Base-by-base conservation (phyloP, 1,140 invertebrate genomes). In the Drosophila bifasciata region DNA sequence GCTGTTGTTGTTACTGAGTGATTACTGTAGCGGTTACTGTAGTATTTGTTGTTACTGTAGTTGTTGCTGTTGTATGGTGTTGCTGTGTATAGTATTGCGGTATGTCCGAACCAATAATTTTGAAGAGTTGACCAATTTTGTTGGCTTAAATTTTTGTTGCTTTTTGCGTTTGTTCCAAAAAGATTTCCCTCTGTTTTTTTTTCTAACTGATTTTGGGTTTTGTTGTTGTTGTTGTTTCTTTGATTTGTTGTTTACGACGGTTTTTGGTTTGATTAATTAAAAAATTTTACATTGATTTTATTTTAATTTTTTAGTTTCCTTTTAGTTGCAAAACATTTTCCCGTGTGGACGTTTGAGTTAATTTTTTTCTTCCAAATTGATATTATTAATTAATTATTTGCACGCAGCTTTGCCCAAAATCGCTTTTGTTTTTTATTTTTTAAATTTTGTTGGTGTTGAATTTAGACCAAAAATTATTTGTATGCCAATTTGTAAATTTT, bases 101-200 rank as follows among this genome's bases (percentile, higher is more conserved):
- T 83, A 68, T 85, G 83, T 90, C 89, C 89, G 81, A 90, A 90
- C 89, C 89, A 90, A 90, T 90, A 90, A 90, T 90, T 90, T 90
- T 90, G 89, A 90, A 90, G 72, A 90, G 55, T 76, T 89, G 69
- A 79, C 78, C 83, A 90, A 90, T 90, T 90, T 89, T 50, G 60
- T 90, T 81, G 79, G 71, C 68, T 80, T 90, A 79, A 90, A 90
- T 89, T 90, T 90, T 90, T 70, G 67, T 66, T 62, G 51, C 70
- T 90, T 85, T 85, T 75, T 78, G 55, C 68, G 32, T 68, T 84
- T 79, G 58, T 73, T 73, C 40, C 62, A 64, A 64, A 73, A 74
- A 74, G 43, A 55, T 61, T 71, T 80, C 45, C 61, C 49, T 72
- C 5, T n/a, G 43, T 11, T 56, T 67, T 28, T 23, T 23, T 23